A percentile compares a stretch with the other conserved stretches of the same genome.
Conservation (phyloP, 2,888 invertebrate species). For the Zygaena filipendulae region DNA sequence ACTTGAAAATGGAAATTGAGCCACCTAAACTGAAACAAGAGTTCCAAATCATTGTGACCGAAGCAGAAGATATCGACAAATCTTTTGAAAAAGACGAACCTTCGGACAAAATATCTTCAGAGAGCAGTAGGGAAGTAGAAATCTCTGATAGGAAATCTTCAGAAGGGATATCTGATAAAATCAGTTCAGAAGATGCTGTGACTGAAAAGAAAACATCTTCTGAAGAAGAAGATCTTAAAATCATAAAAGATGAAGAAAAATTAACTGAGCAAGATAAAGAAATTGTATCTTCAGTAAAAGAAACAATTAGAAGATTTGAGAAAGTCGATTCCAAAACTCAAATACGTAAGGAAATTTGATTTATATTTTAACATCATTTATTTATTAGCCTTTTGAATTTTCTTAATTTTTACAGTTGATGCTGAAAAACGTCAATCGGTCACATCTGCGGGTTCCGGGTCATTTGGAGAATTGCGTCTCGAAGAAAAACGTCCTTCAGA, state of each 20-base stretch:
- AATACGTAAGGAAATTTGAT: conserved; percentile 28
- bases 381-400: too few relatives aligned
- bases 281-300: conserved; percentile 20
- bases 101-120: conserved; percentile 63
- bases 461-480: conserved; percentile 47
- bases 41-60: conserved; percentile 57
- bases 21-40: conserved; percentile 42
- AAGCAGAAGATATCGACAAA: conserved; percentile 53
- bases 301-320: conserved; percentile 21
- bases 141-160: conserved; percentile 61
- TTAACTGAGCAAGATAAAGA: conserved; percentile 23
- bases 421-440: conserved; percentile 50
- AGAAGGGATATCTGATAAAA: conserved; percentile 59
- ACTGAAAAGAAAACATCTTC: conserved; percentile 63
- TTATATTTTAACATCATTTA: too few relatives aligned
- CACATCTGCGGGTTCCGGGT: conserved; percentile 55
- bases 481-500: conserved; percentile 61
- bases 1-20: conserved; percentile 40
- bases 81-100: conserved; percentile 56
- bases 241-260: conserved; percentile 28
- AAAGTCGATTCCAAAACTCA: conserved; percentile 25
- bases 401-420: conserved; percentile 27
- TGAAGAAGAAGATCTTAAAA: conserved; percentile 55
- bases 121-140: conserved; percentile 61
- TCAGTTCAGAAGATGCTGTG: conserved; percentile 62